These are phyloP conservation scores for Cryptocephalus moraei DNA, from an alignment of 2,888 invertebrate species.

Conservation along the genomic window DNA sequence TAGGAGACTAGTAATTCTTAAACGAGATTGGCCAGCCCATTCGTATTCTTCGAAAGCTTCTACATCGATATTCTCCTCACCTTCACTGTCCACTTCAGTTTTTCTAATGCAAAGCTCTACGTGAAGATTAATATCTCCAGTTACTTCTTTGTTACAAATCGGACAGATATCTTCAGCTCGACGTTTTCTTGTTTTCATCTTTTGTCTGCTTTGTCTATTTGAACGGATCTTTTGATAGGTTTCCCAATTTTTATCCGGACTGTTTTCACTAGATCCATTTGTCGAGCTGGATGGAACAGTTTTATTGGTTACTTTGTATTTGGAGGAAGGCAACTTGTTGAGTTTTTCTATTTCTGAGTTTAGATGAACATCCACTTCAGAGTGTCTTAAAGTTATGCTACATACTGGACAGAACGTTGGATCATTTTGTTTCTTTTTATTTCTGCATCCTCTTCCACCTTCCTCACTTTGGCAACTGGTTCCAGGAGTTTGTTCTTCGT, in stretches of 20 bases:
- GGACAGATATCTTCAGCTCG: constrained; percentile 63
- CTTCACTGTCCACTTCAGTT: constrained; percentile 42
- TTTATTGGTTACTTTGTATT: constrained; percentile 29
- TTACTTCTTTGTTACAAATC: constrained; percentile 64
- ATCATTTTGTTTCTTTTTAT: constrained; percentile 52
- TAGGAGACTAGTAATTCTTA: constrained; percentile 61
- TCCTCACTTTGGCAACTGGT: constrained; percentile 28
- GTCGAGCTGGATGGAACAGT: constrained; percentile 40
- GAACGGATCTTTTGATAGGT: constrained; percentile 64
- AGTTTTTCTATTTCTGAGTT: constrained; percentile 69
- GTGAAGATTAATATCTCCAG: constrained; percentile 63
- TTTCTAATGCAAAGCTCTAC: constrained; percentile 55
- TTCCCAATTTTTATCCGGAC: constrained; percentile 56
- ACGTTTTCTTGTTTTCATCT: constrained; percentile 57
- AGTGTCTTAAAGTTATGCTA: constrained; percentile 69
- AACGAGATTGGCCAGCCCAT: constrained; percentile 83
- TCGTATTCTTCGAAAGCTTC: constrained; percentile 81
- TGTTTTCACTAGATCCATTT: constrained; percentile 34
- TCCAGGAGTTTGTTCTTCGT: constrained; percentile 19
- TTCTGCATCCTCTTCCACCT: constrained; percentile 39
- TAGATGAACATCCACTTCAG: constrained; percentile 77
- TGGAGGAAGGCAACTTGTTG: constrained; percentile 41
- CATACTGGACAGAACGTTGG: constrained; percentile 82
- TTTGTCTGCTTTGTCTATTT: constrained; percentile 59
- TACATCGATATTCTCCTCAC: constrained; percentile 72